phyloP scores from a whole-genome alignment of 2,113 vertebrate genomes.

The Picathartes gymnocephalus region DNA sequence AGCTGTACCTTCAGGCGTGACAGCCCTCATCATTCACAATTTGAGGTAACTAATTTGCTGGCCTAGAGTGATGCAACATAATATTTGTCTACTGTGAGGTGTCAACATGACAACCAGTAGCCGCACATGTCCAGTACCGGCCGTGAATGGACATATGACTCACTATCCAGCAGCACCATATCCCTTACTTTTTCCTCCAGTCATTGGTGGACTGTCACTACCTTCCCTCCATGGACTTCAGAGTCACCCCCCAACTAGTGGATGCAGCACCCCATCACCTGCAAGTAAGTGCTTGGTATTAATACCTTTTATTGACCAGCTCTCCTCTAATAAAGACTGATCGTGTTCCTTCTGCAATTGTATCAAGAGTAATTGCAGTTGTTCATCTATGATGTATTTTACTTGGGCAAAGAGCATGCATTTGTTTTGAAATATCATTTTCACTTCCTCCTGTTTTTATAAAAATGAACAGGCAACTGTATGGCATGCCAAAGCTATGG shows the following conservation, averaged over 20 bases:
- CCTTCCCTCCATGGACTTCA: conserved; percentile 83
- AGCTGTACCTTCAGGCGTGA: neutral
- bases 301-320: neutral
- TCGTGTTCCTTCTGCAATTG: neutral
- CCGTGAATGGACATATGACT: conserved; percentile 87
- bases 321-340: neutral
- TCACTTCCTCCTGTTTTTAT: neutral
- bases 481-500: neutral
- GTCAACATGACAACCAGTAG: conserved; percentile 86
- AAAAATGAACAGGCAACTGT: neutral
- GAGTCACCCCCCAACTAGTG: conserved; percentile 79
- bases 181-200: conserved; percentile 88
- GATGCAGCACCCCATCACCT: conserved; percentile 86
- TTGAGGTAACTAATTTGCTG: neutral
- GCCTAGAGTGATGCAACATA: conserved; percentile 54
- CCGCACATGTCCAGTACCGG: conserved; percentile 79
- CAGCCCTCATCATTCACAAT: neutral
- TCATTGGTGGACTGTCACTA: conserved; percentile 86
- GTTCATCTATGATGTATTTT: neutral
- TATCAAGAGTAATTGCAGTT: neutral
- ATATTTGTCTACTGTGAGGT: conserved; percentile 43
- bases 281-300: conserved; percentile 80
- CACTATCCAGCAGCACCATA: conserved; percentile 85
- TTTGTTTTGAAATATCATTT: neutral
- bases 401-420: neutral